Percentiles rank a stretch among this genome's conserved stretches.
phyloP scores from a whole-genome alignment of 2,113 vertebrate species.

The Caracal caracal region DNA sequence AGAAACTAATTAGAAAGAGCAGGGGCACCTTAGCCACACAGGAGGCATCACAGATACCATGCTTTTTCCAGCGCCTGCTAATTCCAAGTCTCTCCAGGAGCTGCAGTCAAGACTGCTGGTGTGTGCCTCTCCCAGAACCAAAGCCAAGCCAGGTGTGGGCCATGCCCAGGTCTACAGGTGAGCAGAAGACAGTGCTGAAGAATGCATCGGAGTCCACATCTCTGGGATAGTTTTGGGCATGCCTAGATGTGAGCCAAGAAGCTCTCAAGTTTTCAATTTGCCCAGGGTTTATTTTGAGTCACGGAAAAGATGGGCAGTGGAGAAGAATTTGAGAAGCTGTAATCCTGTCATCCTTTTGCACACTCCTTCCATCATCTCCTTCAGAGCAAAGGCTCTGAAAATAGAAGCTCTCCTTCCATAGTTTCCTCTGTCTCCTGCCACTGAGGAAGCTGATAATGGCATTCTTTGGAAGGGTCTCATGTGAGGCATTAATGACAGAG shows the following conservation, averaged over 20 bases:
- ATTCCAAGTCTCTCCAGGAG: neutral
- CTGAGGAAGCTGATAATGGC: neutral
- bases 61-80: rapidly evolving
- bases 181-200: neutral
- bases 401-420: rapidly evolving
- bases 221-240: too few species aligned
- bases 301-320: neutral
- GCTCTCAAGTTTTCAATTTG: neutral
- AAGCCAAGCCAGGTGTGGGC: neutral
- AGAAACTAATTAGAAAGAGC: neutral
- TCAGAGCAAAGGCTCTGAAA: neutral
- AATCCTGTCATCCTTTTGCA: too few species aligned
- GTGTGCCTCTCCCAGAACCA: neutral
- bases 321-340: neutral
- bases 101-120: neutral
- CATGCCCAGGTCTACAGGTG: rapidly evolving
- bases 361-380: rapidly evolving
- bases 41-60: rapidly evolving
- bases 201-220: neutral
- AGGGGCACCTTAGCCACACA: too few species aligned
- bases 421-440: neutral
- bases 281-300: neutral
- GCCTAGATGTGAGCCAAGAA: neutral
- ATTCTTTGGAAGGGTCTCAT: too few species aligned
- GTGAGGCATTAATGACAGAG: too few species aligned